Conservation (phyloP, 1,140 invertebrate species). For the Drusus annulatus region DNA sequence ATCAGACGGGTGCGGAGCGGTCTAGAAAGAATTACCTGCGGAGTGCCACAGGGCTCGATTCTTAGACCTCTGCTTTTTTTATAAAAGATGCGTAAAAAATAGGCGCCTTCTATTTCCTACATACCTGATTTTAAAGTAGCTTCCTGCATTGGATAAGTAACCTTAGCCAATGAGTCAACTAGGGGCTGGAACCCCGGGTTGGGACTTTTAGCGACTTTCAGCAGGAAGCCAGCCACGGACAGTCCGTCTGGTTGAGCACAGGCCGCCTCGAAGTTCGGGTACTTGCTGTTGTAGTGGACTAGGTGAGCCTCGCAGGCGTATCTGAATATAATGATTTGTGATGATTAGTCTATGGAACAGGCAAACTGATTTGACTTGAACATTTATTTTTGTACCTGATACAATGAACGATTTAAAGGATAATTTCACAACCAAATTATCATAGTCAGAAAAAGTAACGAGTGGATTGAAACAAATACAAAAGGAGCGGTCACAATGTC, state of each 20-base stretch:
- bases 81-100: background rate
- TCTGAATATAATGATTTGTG: constrained; percentile 61
- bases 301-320: constrained; percentile 85
- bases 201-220: constrained; percentile 72
- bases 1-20: no score
- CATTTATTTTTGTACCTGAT: no score
- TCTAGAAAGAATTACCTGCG: no score
- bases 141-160: background rate
- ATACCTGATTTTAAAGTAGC: constrained; percentile 34
- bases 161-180: constrained; percentile 31
- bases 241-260: constrained; percentile 82
- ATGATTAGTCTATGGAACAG: no score
- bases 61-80: no score
- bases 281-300: constrained; percentile 85
- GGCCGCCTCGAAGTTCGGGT: constrained; percentile 78
- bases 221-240: constrained; percentile 82
- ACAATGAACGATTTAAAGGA: no score
- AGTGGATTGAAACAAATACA: no score
- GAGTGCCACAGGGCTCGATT: no score
- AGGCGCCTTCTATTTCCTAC: background rate
- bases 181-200: constrained; percentile 62
- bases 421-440: no score
- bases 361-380: no score
- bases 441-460: no score
- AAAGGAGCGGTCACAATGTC: no score